Conservation (phyloP, 2,888 invertebrate species). For the Atrina japonica region DNA sequence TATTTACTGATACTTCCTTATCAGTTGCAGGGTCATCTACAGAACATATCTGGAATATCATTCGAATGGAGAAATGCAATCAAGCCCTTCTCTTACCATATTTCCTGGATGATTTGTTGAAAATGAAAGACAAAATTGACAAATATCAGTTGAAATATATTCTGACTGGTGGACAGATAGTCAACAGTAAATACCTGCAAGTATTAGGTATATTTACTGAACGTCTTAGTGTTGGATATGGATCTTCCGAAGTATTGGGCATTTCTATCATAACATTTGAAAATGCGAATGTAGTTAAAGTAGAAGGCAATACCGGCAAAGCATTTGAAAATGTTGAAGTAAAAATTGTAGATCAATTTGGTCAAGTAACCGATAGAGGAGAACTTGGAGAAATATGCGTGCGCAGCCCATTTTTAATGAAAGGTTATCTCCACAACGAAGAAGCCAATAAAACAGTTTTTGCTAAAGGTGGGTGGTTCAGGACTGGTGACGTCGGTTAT, state of each 20-base stretch:
- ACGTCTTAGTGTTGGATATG: slow-evolving; percentile 14
- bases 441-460: slow-evolving; percentile 15
- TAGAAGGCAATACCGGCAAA: slow-evolving; percentile 14
- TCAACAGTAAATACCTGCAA: slow-evolving; percentile 21
- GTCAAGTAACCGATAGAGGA: neutral
- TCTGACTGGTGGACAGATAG: slow-evolving; percentile 26
- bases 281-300: neutral
- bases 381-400: slow-evolving; percentile 12
- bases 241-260: slow-evolving; percentile 17
- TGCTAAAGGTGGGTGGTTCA: slow-evolving; percentile 15
- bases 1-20: slow-evolving; percentile 21
- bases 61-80: slow-evolving; percentile 14
- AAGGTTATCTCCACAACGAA: slow-evolving; percentile 13
- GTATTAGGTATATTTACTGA: slow-evolving; percentile 17
- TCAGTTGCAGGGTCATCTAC: slow-evolving; percentile 4
- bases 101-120: slow-evolving; percentile 19
- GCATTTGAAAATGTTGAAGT: slow-evolving; percentile 18
- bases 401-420: slow-evolving; percentile 8
- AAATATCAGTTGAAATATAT: slow-evolving; percentile 5
- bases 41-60: slow-evolving; percentile 15
- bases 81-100: slow-evolving; percentile 28
- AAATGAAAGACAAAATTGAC: slow-evolving; percentile 12
- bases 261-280: no score
- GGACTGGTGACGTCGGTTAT: slow-evolving; percentile 29
- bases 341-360: slow-evolving; percentile 17